phyloP scores from a whole-genome alignment of 1,140 invertebrate genomes.

The Pachypsylla venusta region DNA sequence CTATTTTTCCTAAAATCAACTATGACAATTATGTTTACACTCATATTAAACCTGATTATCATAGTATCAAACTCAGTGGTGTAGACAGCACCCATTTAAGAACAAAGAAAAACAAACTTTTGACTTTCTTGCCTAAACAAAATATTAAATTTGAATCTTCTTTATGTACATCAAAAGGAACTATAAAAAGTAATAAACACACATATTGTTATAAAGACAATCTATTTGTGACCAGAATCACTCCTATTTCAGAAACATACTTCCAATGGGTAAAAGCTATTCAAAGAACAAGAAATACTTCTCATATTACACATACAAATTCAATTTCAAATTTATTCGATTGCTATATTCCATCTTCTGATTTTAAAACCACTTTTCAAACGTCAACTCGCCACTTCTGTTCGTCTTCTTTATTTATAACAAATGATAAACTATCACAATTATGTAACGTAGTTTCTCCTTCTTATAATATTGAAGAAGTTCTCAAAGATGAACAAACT shows the following conservation, averaged over 20 bases:
- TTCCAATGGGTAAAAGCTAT: neutral
- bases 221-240: neutral
- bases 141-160: no score
- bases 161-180: no score
- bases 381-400: conserved; percentile 19
- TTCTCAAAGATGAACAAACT: conserved; percentile 33
- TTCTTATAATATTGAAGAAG: conserved; percentile 40
- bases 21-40: no score
- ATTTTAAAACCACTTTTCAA: no score
- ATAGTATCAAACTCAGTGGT: no score
- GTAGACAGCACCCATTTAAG: no score
- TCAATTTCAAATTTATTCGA: conserved; percentile 13
- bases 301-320: conserved; percentile 14
- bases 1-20: no score
- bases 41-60: no score
- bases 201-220: neutral
- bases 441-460: conserved; percentile 42
- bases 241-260: neutral
- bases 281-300: conserved; percentile 14
- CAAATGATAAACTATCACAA: conserved; percentile 41
- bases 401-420: conserved; percentile 43
- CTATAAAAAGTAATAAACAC: no score
- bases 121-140: no score
- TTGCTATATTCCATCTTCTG: neutral
- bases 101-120: no score